phyloP scores from a whole-genome alignment of 2,113 vertebrate species.

The Setophaga coronata region DNA sequence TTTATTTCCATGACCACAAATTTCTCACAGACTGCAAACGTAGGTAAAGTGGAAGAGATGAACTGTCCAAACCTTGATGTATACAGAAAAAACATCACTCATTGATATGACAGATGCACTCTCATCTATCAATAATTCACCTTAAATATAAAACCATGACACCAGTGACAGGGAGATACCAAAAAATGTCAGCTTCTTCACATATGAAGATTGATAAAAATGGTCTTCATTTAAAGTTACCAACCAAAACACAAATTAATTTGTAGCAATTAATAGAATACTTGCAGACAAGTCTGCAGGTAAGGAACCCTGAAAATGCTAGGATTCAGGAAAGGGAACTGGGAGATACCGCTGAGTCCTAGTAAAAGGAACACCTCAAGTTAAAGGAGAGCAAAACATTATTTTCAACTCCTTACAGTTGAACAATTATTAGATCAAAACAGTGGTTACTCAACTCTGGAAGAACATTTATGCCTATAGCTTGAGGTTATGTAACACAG shows the following conservation, averaged over 20 bases:
- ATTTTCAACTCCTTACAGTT: not conserved
- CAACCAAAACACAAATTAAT: not conserved
- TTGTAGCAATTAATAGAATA: not conserved
- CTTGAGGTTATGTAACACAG: not conserved
- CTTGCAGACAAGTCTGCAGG: not conserved
- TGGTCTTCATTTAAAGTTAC: not conserved
- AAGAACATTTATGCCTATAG: not conserved
- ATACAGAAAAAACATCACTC: constrained; percentile 2
- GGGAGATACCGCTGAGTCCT: not conserved
- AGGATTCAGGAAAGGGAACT: not conserved
- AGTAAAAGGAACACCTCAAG: not conserved
- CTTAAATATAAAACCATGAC: not conserved
- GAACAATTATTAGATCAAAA: not conserved
- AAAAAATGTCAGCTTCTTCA: not conserved
- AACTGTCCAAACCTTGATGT: constrained; percentile 91
- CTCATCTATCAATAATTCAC: not conserved
- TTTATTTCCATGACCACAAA: constrained; percentile 98
- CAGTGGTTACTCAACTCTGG: not conserved
- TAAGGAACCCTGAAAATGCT: not conserved
- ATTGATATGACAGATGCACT: not conserved
- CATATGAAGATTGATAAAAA: not conserved
- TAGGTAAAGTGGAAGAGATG: constrained; percentile 94
- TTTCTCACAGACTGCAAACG: constrained; percentile 97
- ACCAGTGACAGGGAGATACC: not conserved
- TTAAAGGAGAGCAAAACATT: not conserved